Percentiles rank a stretch among this genome's conserved stretches.
Conservation (phyloP, 2,888 invertebrate genomes). For the Alsophila aescularia region DNA sequence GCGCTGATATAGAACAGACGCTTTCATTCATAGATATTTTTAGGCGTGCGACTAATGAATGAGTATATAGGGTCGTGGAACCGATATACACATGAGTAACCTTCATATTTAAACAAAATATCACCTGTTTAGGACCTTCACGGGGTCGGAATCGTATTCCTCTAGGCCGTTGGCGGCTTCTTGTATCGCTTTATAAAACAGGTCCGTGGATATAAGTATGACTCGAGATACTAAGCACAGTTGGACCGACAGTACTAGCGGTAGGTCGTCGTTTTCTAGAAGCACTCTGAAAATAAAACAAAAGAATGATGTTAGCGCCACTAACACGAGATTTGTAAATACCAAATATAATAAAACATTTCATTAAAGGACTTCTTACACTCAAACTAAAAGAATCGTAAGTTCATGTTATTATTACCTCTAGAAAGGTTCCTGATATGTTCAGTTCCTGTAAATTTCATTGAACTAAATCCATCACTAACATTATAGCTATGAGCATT, state of each 20-base stretch:
- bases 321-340: background rate
- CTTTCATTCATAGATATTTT: too few species aligned
- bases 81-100: background rate
- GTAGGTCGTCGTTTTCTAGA: constrained; percentile 87
- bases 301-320: background rate
- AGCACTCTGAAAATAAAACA: constrained; percentile 79
- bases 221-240: constrained; percentile 91
- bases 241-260: constrained; percentile 90
- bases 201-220: constrained; percentile 87
- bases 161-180: constrained; percentile 71
- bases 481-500: too few species aligned
- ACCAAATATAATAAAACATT: too few species aligned
- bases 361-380: too few species aligned
- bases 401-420: too few species aligned
- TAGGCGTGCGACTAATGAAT: too few species aligned
- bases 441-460: too few species aligned
- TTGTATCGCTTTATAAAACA: constrained; percentile 85
- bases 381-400: too few species aligned
- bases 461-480: too few species aligned
- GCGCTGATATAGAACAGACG: too few species aligned
- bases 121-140: constrained; percentile 85
- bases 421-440: too few species aligned
- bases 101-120: background rate
- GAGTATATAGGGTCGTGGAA: too few species aligned
- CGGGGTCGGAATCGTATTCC: constrained; percentile 82